phyloP scores from a whole-genome alignment of 2,888 invertebrate species.

The Chrysolina americana region DNA sequence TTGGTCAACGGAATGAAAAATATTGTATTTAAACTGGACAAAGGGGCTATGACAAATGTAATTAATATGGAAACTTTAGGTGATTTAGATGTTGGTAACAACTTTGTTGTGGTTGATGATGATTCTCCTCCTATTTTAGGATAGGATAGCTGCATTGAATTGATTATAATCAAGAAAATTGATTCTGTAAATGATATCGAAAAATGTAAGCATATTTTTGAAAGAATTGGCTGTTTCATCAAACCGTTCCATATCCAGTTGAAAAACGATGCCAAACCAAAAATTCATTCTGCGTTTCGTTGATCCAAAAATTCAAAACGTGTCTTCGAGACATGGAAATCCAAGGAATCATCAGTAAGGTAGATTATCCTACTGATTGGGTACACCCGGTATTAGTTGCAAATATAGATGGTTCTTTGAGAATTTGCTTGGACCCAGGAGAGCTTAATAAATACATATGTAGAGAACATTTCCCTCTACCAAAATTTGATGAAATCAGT shows the following conservation, averaged over 20 bases:
- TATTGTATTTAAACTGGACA: background rate
- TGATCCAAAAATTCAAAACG: background rate
- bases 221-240: slow-evolving; percentile 7
- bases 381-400: slow-evolving; percentile 25
- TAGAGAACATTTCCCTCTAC: slow-evolving; percentile 34
- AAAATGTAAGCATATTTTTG: slow-evolving; percentile 15
- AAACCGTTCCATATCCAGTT: slow-evolving; percentile 13
- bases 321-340: background rate
- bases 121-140: slow-evolving; percentile 26
- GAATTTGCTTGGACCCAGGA: slow-evolving; percentile 42
- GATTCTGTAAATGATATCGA: background rate
- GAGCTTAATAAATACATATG: slow-evolving; percentile 46
- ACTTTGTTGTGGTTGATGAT: background rate
- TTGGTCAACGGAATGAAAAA: no score
- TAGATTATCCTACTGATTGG: slow-evolving; percentile 29
- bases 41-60: background rate
- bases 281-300: background rate
- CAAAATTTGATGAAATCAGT: slow-evolving; percentile 25
- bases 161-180: slow-evolving; percentile 24
- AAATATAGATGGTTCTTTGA: background rate
- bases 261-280: background rate
- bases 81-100: background rate
- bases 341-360: no score
- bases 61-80: background rate
- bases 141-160: slow-evolving; percentile 32